Conservation (phyloP, 2,797 vertebrate genomes). For the Bufotes viridis region DNA sequence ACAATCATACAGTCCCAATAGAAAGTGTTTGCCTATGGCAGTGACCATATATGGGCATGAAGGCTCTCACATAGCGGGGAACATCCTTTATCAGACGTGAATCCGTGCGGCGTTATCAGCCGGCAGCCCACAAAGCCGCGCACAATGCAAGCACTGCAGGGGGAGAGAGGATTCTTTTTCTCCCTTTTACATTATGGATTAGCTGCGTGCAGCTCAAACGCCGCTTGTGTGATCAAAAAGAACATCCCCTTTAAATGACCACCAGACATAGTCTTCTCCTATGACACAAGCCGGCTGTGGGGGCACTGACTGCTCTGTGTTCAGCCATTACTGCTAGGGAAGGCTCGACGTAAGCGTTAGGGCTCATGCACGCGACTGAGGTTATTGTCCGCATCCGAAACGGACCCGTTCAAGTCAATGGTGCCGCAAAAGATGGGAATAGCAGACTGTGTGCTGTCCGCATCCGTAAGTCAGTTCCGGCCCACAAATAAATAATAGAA, state of each 20-base stretch:
- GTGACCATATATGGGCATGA: conserved; percentile 55
- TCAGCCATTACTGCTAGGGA: not conserved
- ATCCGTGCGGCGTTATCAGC: conserved; percentile 35
- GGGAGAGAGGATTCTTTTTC: not conserved
- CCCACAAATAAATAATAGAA: too few species aligned
- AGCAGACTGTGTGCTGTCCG: too few species aligned
- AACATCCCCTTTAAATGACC: conserved; percentile 1
- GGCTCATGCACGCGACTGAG: too few species aligned
- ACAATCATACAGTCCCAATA: conserved; percentile 44
- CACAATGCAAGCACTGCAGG: not conserved
- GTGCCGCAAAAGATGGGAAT: too few species aligned
- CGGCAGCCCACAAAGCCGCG: not conserved
- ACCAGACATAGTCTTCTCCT: too few species aligned
- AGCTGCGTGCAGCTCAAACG: not conserved
- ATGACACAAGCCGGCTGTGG: not conserved
- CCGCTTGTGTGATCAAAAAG: not conserved
- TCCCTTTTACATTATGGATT: not conserved
- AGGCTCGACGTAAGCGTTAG: not conserved
- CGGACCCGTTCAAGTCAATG: too few species aligned
- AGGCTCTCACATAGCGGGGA: conserved; percentile 34
- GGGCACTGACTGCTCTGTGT: not conserved
- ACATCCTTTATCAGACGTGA: conserved; percentile 43
- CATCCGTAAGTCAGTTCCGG: too few species aligned
- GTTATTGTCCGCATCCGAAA: too few species aligned
- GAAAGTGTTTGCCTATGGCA: conserved; percentile 41